Evolutionary conservation across 2,888 invertebrate species (phyloP), one percentile per base, ranked within the genome.

Genomic region (Athalia cordata): DNA sequence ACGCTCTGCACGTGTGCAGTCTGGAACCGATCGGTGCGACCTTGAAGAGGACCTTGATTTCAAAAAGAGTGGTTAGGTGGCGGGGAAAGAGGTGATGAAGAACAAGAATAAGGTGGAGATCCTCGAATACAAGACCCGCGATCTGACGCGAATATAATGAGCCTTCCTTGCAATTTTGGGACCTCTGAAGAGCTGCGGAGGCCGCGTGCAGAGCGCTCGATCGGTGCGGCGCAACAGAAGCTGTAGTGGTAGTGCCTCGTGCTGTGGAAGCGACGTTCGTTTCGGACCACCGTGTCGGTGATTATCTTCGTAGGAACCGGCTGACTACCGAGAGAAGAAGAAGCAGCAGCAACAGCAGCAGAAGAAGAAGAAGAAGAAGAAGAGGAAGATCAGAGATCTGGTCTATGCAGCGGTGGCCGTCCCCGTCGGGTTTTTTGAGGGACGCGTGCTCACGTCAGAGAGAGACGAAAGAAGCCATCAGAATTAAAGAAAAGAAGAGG

Each of bases 141-240:
- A 79, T 83, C 85, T 85, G 87, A 87, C 85, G 85, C 85, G 87
- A 86, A 86, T 86, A 86, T 86, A 86, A 88, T 87, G 86, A 84
- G 83, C 81, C 82, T 82, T 84, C 82, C 83, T 85, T 83, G 88
- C 86, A 87, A 87, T 88, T 88, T 86, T 79, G 84, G 83, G 77
- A 29, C 43, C 61, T 11, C 29, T 6, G 50, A 29, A 29, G 29
- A 29, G 11, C 50, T 13, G 49, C 8, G 29, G 4, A 59, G 50
- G 47, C 29, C 29, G 29, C 29, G 29, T 29, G 29, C 29, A 29
- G 29, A 29, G 29, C 29, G 29, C 29, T 29, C 29, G 29, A 29
- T 29, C 29, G 29, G 29, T 29, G 29, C 29, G 13, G 43, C 52
- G 50, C 62, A 64, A 75, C 62, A 75, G 75, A 62, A 75, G 75